phyloP scores from a whole-genome alignment of 2,113 vertebrate genomes.

The Pontoporia blainvillei region DNA sequence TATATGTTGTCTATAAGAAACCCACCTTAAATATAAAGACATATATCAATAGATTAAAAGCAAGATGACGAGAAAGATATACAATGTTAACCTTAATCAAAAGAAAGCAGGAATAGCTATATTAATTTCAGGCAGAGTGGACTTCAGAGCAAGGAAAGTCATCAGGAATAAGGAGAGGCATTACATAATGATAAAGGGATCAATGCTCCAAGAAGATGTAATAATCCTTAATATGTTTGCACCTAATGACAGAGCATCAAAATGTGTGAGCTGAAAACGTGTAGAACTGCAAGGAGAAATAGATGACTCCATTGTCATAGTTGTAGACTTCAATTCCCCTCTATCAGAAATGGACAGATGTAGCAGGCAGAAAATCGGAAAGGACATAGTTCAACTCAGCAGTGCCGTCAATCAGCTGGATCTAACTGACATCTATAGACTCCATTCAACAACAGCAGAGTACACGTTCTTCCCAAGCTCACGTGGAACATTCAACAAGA shows the following conservation, averaged over 20 bases:
- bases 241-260: background rate
- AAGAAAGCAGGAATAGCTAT: background rate
- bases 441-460: background rate
- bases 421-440: background rate
- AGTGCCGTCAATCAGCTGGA: background rate
- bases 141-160: background rate
- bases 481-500: background rate
- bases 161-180: background rate
- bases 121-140: background rate
- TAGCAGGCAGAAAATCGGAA: background rate
- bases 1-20: background rate
- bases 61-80: background rate
- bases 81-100: background rate
- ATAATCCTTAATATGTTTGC: background rate
- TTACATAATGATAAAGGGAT: background rate
- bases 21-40: background rate
- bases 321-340: background rate
- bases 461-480: background rate
- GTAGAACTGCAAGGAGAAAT: background rate
- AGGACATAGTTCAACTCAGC: background rate
- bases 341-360: background rate
- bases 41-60: background rate
- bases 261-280: background rate
- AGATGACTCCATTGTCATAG: background rate
- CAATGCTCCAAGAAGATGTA: background rate